These are phyloP conservation scores for Crypturellus tataupa DNA, from an alignment of 2,797 vertebrate genomes.

Conservation along the genomic window DNA sequence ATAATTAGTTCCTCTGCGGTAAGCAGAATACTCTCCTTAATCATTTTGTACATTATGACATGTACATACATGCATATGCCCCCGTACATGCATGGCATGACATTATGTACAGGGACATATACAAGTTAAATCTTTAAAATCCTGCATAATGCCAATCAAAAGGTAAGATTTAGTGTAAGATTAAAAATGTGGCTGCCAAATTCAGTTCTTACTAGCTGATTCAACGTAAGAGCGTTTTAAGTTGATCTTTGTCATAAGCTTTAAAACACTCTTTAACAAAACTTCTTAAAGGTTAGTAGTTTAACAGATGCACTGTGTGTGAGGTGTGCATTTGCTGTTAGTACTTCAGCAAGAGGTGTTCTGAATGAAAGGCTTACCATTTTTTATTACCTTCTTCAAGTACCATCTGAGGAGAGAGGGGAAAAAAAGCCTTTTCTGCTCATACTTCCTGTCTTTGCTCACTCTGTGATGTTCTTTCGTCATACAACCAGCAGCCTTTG, in stretches of 20 bases:
- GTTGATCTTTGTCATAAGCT: not conserved
- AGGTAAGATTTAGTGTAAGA: not conserved
- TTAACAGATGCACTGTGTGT: not conserved
- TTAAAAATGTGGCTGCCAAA: not conserved
- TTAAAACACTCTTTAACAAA: not conserved
- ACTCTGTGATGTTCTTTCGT: too few relatives aligned
- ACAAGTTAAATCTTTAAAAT: not conserved
- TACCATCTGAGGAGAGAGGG: not conserved
- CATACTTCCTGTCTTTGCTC: not conserved
- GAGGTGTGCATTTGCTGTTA: not conserved
- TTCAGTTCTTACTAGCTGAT: not conserved
- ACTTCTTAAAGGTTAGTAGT: not conserved
- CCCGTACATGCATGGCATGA: too few relatives aligned
- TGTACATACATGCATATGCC: too few relatives aligned
- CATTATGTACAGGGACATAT: not conserved
- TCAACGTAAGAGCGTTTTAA: not conserved
- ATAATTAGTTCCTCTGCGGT: slow-evolving; percentile 92
- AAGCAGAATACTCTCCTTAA: slow-evolving; percentile 63
- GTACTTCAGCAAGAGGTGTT: not conserved
- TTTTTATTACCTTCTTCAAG: not conserved
- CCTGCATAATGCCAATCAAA: not conserved
- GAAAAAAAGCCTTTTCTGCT: not conserved
- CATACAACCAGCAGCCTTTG: too few relatives aligned
- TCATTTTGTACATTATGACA: not conserved
- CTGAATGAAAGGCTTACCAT: not conserved